Evolutionary conservation across 2,888 invertebrate genomes (phyloP).

Genomic region (Sphinx pinastri): DNA sequence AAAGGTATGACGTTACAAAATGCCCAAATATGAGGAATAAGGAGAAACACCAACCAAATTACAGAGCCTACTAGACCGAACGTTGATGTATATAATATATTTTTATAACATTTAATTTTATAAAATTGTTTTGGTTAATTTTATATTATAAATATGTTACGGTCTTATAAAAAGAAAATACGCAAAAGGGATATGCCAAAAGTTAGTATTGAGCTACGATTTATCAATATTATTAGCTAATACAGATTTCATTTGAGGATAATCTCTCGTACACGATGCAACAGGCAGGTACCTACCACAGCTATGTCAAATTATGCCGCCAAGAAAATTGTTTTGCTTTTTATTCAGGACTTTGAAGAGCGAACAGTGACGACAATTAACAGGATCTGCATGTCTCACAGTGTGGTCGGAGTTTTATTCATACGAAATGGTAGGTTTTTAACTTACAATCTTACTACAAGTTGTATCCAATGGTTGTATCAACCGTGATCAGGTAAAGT

Average conservation of each 20-base stretch:
- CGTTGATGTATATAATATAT: slow-evolving; percentile 8
- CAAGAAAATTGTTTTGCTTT: background rate
- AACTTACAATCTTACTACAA: too few relatives aligned
- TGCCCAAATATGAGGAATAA: too few relatives aligned
- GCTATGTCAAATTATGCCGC: too few relatives aligned
- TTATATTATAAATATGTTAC: slow-evolving; percentile 11
- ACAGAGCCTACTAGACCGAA: slow-evolving; percentile 22
- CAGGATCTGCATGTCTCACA: slow-evolving; percentile 50
- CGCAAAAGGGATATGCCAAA: slow-evolving; percentile 25
- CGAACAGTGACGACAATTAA: slow-evolving; percentile 45
- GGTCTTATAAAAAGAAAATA: slow-evolving; percentile 24
- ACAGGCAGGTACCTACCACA: too few relatives aligned
- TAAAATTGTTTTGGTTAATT: background rate
- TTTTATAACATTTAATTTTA: slow-evolving; percentile 17
- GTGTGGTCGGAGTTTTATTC: slow-evolving; percentile 55
- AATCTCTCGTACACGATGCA: too few relatives aligned
- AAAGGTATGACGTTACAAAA: background rate
- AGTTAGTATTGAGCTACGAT: slow-evolving; percentile 7
- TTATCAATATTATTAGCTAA: too few relatives aligned
- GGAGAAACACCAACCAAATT: too few relatives aligned
- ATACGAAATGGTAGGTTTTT: slow-evolving; percentile 46
- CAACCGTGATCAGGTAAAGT: too few relatives aligned
- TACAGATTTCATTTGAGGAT: background rate
- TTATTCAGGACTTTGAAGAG: slow-evolving; percentile 50
- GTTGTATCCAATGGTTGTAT: too few relatives aligned